Evolutionary conservation across 2,797 vertebrate genomes (phyloP), one percentile per base, ranked within the genome.

Genomic region (Myotis findleyi): DNA sequence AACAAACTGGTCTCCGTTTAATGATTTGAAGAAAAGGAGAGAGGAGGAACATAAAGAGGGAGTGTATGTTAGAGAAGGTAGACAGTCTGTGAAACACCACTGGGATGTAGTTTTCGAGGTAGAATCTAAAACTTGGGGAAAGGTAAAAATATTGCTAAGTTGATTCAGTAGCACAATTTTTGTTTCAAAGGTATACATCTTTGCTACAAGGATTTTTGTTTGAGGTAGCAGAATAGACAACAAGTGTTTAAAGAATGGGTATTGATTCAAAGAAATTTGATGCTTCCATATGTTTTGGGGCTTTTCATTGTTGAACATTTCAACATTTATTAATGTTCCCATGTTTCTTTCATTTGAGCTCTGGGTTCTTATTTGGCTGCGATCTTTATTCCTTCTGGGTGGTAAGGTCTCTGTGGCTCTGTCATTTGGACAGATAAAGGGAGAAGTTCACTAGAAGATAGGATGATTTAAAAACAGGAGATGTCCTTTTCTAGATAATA

Each of bases 1-100:
- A 96, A 96, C 94, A 96, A 92, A 96, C 87, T 55, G 75, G 91
- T 71, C 79, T 82, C 82, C 94, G 69, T 83, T 82, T 55, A 86
- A 80, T 47, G 86, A 88, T 57, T 76, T 83, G 59, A 83, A 81
- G 96, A 95, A 87, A 57, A 66, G 75, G 44, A 21, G 73, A 79
- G 27, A 55, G 51, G 79, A 59, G 73, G 89, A 83, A 91, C 88
- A 51, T 82, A 77, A 64, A 89, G 41, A 10, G 80, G 80, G 94
- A 71, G 55, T 75, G 59, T 81, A 51, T 64, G 10, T 66, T 76
- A 38, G 73, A 77, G 81, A 66, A 59, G 33, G 55, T 59, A 68
- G 86, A 41, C 33, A 12, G 69, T 59, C 77, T 59, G 68, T 68
- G 9, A 51, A 79, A 57, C 18, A 71, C 25, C 36, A 17, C 9